Base-by-base conservation (phyloP, 1,140 invertebrate species). In the Bombus haemorrhoidalis region DNA sequence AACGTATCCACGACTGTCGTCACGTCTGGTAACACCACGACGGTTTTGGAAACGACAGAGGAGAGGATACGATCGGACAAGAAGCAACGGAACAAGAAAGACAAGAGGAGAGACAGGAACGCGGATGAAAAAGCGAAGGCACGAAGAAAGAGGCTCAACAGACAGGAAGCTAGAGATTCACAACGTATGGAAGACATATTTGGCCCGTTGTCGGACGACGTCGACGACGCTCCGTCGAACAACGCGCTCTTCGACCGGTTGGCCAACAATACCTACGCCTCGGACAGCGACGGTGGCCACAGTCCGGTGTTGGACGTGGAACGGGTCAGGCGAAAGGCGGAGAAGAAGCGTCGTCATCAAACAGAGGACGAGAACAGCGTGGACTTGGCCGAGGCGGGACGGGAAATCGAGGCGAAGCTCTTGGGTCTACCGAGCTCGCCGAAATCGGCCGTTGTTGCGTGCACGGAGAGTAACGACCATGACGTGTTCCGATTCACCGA, bases 101-200 rank as follows among this genome's bases (percentile, higher is more conserved):
- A 97, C 57, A 97, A 97, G 91, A 96, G 97, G 68, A 96, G 96
- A 39, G 97, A 98, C 92, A 94, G 96, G 13, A 97, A 96, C 75
- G 96, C 96, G n/a, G 97, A 97, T 18, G 96, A 96, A 28, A 96
- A 96, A 78, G 96, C 91, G 0, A 95, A 96, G 82, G 95, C 96
- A 18, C 96, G 95, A 93, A 95, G 94, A 86, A 97, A 96, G 83
- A 92, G 93, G 85, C 90, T 95, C 0, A 95, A 95, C 73, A 95
- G 88, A 95, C 95, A 95, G 69, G 95, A 95, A 41, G 93, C 92
- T 0, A 91, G 94, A 25, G 95, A 95, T 47, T 95, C 93, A 37
- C 95, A 97, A 68, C 97, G 97, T 92, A 98, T 98, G 97, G 97
- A 98, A 94, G 97, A 98, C 90, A 98, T 98, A 81, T 98, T 98